phyloP scores from a whole-genome alignment of 2,888 invertebrate species.

The Gibbula magus region DNA sequence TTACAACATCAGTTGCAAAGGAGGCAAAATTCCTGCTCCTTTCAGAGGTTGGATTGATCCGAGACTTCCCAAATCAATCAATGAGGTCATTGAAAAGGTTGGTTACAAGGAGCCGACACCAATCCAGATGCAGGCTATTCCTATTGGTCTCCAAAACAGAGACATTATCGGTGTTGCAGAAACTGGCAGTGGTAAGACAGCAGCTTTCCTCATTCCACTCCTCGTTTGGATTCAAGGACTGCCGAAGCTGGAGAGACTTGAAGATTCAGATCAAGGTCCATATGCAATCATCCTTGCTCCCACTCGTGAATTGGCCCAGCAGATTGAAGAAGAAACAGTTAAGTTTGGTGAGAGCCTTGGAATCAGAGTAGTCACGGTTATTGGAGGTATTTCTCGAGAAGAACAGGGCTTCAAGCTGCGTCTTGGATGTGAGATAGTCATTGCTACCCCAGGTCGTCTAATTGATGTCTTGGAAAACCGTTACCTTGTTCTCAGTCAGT shows the following conservation, averaged over 20 bases:
- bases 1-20: conserved; percentile 98
- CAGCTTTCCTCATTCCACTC: conserved; percentile 97
- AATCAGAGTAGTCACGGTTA: conserved; percentile 74
- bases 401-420: conserved; percentile 98
- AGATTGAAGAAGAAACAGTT: conserved; percentile 98
- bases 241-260: conserved; percentile 89
- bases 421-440: conserved; percentile 99
- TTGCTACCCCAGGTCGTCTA: conserved; percentile 99
- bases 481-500: conserved; percentile 96
- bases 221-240: conserved; percentile 98
- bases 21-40: conserved; percentile 97
- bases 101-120: conserved; percentile 99
- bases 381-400: conserved; percentile 87
- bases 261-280: conserved; percentile 84
- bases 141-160: conserved; percentile 87
- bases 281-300: conserved; percentile 99
- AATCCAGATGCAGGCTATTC: conserved; percentile 99
- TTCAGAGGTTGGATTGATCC: conserved; percentile 96
- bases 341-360: conserved; percentile 88
- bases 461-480: conserved; percentile 99
- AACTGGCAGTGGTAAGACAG: conserved; percentile 98
- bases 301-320: conserved; percentile 98
- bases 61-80: conserved; percentile 86
- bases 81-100: conserved; percentile 94
- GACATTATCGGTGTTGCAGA: conserved; percentile 99